These are phyloP conservation scores for Mastomys coucha DNA, from an alignment of 2,113 vertebrate genomes.

Conservation along the genomic window DNA sequence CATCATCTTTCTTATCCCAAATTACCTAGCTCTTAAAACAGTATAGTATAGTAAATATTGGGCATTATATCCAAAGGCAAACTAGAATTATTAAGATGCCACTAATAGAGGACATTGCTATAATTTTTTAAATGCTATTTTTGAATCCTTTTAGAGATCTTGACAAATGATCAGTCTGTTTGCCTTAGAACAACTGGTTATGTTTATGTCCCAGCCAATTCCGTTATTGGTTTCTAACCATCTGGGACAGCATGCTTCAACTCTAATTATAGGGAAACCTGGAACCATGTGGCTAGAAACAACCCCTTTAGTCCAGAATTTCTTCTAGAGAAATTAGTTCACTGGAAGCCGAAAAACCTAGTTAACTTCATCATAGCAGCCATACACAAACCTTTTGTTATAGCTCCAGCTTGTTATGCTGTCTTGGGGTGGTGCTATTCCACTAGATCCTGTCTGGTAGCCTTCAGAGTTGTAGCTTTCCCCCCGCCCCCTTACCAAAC, in stretches of 20 bases:
- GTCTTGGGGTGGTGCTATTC: neutral
- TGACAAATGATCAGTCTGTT: neutral
- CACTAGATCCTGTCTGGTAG: neutral
- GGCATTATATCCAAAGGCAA: neutral
- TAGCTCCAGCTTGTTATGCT: neutral
- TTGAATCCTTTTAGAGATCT: neutral
- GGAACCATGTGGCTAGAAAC: neutral
- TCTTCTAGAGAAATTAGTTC: neutral
- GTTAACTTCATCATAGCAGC: too few species aligned
- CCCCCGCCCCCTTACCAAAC: neutral
- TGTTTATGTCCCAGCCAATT: neutral
- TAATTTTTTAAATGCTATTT: neutral
- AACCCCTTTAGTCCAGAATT: neutral
- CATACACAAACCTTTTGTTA: neutral
- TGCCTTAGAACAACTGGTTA: neutral
- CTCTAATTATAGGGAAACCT: neutral
- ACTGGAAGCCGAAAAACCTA: neutral
- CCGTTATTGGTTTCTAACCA: neutral
- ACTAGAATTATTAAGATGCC: neutral
- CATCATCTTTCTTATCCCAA: neutral
- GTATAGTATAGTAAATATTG: neutral
- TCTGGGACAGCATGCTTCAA: neutral
- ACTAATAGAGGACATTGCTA: neutral
- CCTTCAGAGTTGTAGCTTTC: neutral
- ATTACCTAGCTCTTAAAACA: neutral